Base-by-base conservation (phyloP, 2,113 vertebrate species). In the Microtus pennsylvanicus region DNA sequence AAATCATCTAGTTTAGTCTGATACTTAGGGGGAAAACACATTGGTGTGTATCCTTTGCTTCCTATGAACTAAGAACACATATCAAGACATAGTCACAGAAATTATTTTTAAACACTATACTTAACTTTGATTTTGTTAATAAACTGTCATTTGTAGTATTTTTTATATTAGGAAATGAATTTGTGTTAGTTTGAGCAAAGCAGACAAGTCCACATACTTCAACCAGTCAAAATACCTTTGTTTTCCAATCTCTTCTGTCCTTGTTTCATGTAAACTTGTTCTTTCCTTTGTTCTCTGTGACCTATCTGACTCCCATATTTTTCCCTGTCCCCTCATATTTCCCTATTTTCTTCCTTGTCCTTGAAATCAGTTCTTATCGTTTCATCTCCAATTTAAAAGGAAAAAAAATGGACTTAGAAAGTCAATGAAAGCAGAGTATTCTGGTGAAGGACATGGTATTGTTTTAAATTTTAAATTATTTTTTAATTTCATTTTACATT, bases 21-120 rank as follows among this genome's bases (percentile, higher is more conserved):
- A 94, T 13, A 92, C 30, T 96, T 52, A 75, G n/a, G 24, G 42
- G 65, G 63, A 67, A 87, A 70, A 75, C 35, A 70, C n/a, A 70
- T 85, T 35, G 16, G 4, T 69, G 77, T 86, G 22, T 91, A 91
- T 45, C 28, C 85, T 76, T 90, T 95, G 50, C 67, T 93, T 89
- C 90, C 9, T 47, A 91, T 72, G n/a, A 33, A 74, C n/a, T 76
- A 90, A 93, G 22, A 86, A 81, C 35, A 55, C 89, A 80, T 67
- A 55, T 21, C 67, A 65, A 47, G 5, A 77, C 45, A 93, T 3
- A 42, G 26, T 38, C 19, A 11, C 52, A 67, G 45, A 63, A 89
- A 89, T 24, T n/a, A 22, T 82, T 95, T 89, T 26, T 26, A 90
- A 87, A 17, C 12, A 67, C 11, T 38, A 2, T 67, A 74, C 42